Evolutionary conservation across 2,888 invertebrate genomes (phyloP).

Genomic region (Athalia rosae): DNA sequence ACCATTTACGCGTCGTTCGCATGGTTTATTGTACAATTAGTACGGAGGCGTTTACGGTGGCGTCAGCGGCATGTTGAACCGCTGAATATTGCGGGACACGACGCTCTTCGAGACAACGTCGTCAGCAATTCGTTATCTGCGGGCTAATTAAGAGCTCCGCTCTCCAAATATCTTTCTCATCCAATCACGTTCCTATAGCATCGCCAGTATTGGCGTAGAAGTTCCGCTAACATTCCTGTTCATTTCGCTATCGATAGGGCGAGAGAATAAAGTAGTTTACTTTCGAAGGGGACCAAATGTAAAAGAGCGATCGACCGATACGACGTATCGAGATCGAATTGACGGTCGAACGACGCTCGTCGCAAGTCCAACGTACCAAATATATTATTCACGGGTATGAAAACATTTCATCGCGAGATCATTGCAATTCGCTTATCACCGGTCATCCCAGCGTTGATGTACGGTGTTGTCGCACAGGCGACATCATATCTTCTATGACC

Average conservation of each 20-base stretch:
- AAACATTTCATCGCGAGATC: too few species aligned
- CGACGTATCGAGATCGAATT: too few species aligned
- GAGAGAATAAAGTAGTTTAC: too few species aligned
- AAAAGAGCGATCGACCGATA: background rate
- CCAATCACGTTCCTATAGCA: background rate
- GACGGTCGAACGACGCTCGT: too few species aligned
- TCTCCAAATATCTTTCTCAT: background rate
- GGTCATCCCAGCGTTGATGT: too few species aligned
- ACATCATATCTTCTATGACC: too few species aligned
- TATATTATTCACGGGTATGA: too few species aligned
- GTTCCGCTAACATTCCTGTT: background rate
- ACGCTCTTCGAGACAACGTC: constrained; percentile 35
- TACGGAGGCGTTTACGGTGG: background rate
- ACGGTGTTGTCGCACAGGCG: too few species aligned
- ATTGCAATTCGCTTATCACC: too few species aligned
- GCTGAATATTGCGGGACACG: background rate
- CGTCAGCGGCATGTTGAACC: background rate
- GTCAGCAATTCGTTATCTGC: constrained; percentile 39
- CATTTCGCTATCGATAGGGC: too few species aligned
- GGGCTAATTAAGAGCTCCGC: constrained; percentile 29
- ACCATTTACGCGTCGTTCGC: constrained; percentile 1
- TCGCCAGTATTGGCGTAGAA: background rate
- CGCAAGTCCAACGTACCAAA: too few species aligned
- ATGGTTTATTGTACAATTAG: constrained; percentile 31
- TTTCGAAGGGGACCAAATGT: too few species aligned